Evolutionary conservation across 2,888 invertebrate genomes (phyloP).

Genomic region (Plagodis pulveraria): DNA sequence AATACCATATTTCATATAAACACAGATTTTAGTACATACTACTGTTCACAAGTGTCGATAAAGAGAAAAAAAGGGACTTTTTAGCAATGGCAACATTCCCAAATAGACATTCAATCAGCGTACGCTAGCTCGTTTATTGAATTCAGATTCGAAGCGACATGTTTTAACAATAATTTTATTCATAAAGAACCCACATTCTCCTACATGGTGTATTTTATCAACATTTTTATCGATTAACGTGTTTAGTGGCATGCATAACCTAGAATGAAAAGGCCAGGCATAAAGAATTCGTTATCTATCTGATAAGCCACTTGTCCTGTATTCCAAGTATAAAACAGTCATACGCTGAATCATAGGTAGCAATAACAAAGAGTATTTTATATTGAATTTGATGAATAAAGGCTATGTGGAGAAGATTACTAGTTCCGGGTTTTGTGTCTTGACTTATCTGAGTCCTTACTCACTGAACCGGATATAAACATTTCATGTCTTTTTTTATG

Average conservation of each 20-base stretch:
- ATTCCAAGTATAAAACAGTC: constrained; percentile 67
- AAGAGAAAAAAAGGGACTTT: too few species aligned
- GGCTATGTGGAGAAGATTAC: background rate
- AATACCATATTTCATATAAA: too few species aligned
- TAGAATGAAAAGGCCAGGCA: constrained; percentile 54
- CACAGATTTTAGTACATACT: too few species aligned
- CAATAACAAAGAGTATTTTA: constrained; percentile 27
- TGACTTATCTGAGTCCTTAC: background rate
- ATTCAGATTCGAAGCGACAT: too few species aligned
- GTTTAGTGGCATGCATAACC: constrained; percentile 45
- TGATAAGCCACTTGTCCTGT: constrained; percentile 72
- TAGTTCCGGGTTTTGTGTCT: background rate
- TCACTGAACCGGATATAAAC: background rate
- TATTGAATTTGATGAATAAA: background rate
- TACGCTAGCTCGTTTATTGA: too few species aligned
- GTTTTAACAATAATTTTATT: background rate
- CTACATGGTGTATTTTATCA: constrained; percentile 9
- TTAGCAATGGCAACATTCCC: too few species aligned
- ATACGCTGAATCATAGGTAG: constrained; percentile 59
- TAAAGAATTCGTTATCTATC: constrained; percentile 55
- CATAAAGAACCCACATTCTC: background rate
- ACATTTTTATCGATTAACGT: constrained; percentile 37
- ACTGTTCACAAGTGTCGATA: too few species aligned
- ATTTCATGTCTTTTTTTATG: too few species aligned
- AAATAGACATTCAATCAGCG: too few species aligned